Evolutionary conservation across 2,797 vertebrate species (phyloP), one percentile per base, ranked within the genome.

Genomic region (Pterois miles): DNA sequence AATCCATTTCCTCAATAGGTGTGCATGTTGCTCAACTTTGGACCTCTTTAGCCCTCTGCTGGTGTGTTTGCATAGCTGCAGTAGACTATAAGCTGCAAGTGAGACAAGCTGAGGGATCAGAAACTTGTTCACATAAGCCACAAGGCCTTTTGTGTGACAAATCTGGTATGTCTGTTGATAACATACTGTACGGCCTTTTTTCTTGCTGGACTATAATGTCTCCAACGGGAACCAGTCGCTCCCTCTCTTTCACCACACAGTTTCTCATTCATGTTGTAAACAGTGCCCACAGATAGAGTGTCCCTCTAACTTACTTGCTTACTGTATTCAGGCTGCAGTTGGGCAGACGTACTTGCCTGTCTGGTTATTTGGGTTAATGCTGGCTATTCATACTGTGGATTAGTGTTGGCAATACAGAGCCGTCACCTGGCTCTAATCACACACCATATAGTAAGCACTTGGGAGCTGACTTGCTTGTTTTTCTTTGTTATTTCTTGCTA

Each of bases 281-380:
- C 57, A 8, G 10, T 53, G 16, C 1, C 4, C n/a, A 29, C 2
- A 34, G 40, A 64, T 31, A 52, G 52, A 3, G 34, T 10, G 13
- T 48, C 11, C 8, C 50, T 9, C 8, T n/a, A 33, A 38, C 8
- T 72, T 1, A 40, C 2, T 53, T 62, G 33, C 48, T 33, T 5
- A 48, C 11, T 78, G 64, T 52, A 3, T 56, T 43, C 68, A 69
- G 68, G 52, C 29, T 75, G 53, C 57, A 63, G 69, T 58, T 34
- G 56, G 60, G 52, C 74, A 70, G 79, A 72, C 65, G 60, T 33
- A 33, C 64, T 76, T 54, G 77, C 34, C 46, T 22, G 75, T 75
- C 65, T 78, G 71, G 36, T 78, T 88, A 93, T 92, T 82, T 88
- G 79, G 92, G 90, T 88, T 89, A 92, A 93, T 93, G 80, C 88